Conservation (phyloP, 92 coral and sea anemone genomes). For the Phenganax marumi region DNA sequence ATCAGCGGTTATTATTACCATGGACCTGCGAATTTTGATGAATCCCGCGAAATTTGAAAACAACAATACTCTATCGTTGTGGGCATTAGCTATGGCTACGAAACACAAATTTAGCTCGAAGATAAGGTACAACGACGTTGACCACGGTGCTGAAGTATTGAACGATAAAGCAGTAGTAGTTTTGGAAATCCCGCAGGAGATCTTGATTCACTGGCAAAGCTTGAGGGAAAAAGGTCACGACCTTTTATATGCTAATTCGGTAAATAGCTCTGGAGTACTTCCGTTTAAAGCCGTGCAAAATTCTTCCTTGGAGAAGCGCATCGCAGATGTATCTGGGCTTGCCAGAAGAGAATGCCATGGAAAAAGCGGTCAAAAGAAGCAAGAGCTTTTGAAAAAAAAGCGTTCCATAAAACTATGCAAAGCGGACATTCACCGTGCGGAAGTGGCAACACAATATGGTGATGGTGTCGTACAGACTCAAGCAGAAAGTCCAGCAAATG, state of each 20-base stretch:
- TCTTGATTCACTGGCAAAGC: slow-evolving; percentile 7
- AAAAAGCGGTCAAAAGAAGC: slow-evolving; percentile 8
- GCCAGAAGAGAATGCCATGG: slow-evolving; percentile 17
- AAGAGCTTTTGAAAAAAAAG: slow-evolving; percentile 12
- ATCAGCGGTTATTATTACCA: not conserved
- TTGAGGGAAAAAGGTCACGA: not conserved
- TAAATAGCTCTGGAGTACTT: not conserved
- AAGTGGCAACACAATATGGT: not conserved
- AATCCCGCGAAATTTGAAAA: slow-evolving; percentile 7
- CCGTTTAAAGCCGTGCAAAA: slow-evolving; percentile 1
- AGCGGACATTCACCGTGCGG: not conserved
- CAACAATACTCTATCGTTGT: not conserved
- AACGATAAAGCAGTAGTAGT: not conserved
- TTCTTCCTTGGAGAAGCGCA: not conserved
- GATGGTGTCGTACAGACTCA: not conserved
- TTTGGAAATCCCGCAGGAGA: slow-evolving; percentile 32
- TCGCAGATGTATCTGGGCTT: slow-evolving; percentile 5
- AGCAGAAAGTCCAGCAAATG: not conserved
- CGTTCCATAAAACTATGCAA: not conserved
- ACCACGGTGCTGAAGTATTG: not conserved
- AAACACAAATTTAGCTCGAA: slow-evolving; percentile 13
- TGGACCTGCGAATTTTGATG: slow-evolving; percentile 3
- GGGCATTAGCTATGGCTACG: not conserved
- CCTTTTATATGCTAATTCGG: not conserved
- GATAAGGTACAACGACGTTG: slow-evolving; percentile 21